Percentiles rank a stretch among this genome's conserved stretches.
Evolutionary conservation across 2,888 invertebrate species (phyloP).

Genomic region (Neocrepidodera transversa): DNA sequence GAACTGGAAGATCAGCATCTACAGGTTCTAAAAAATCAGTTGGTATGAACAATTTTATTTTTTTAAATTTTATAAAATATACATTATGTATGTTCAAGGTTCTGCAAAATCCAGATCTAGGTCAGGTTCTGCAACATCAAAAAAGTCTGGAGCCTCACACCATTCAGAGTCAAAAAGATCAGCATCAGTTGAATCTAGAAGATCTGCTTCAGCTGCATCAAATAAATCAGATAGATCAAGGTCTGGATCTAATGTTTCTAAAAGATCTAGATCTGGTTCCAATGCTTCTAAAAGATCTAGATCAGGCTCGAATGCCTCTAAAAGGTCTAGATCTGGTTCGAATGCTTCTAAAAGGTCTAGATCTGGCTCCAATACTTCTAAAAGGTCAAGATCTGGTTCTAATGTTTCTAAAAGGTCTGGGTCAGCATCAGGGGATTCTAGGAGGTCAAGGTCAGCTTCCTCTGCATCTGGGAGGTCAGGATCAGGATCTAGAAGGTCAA

Average conservation of each 20-base stretch:
- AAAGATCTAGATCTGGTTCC: constrained; percentile 37
- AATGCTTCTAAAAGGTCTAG: constrained; percentile 41
- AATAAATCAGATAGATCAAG: constrained; percentile 41
- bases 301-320: constrained; percentile 39
- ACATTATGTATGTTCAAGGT: neutral
- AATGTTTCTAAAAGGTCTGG: constrained; percentile 40
- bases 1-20: constrained; percentile 57
- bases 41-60: constrained; percentile 12
- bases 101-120: constrained; percentile 25
- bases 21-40: constrained; percentile 40
- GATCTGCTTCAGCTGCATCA: constrained; percentile 39
- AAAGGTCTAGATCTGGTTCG: constrained; percentile 37
- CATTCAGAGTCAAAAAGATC: constrained; percentile 44
- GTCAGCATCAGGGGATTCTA: constrained; percentile 38
- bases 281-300: constrained; percentile 40
- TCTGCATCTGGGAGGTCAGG: constrained; percentile 40
- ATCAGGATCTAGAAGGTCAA: constrained; percentile 42
- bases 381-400: constrained; percentile 43
- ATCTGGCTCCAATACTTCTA: constrained; percentile 38
- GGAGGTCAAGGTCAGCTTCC: constrained; percentile 38
- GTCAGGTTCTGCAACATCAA: constrained; percentile 43
- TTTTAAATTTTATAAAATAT: too few species aligned
- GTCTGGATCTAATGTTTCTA: constrained; percentile 35
- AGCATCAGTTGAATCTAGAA: constrained; percentile 38
- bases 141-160: constrained; percentile 36